Percentiles rank a stretch among this genome's conserved stretches.
phyloP scores from a whole-genome alignment of 2,797 vertebrate species.

The Oreortyx pictus region DNA sequence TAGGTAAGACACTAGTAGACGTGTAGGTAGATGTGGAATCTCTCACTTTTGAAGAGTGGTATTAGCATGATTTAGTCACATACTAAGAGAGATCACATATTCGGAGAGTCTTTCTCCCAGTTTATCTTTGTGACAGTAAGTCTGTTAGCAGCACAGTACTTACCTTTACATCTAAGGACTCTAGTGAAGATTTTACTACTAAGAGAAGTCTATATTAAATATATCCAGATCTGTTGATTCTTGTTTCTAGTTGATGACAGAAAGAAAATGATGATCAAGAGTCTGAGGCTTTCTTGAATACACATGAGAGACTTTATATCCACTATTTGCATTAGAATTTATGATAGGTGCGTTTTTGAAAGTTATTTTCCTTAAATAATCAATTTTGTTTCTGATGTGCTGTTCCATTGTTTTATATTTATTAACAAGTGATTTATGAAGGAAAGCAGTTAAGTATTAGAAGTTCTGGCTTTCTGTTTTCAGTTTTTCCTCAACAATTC shows the following conservation, averaged over 20 bases:
- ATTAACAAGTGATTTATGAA: slow-evolving; percentile 49
- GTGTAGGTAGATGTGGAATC: not conserved
- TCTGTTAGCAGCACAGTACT: not conserved
- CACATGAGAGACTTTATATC: not conserved
- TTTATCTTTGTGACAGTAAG: not conserved
- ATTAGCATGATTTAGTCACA: not conserved
- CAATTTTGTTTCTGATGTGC: not conserved
- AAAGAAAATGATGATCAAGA: not conserved
- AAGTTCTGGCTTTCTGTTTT: not conserved
- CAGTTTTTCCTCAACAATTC: slow-evolving; percentile 20
- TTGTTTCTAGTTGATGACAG: not conserved
- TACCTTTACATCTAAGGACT: not conserved
- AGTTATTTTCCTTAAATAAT: not conserved
- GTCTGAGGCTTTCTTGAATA: not conserved
- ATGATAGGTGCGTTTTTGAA: not conserved
- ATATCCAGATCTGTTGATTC: not conserved
- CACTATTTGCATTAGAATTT: slow-evolving; percentile 29
- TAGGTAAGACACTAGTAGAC: too few species aligned
- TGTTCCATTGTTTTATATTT: not conserved
- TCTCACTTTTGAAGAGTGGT: not conserved
- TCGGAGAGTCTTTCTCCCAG: not conserved
- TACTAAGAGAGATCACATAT: not conserved
- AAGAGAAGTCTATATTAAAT: not conserved
- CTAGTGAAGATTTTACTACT: not conserved
- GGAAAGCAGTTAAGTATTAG: slow-evolving; percentile 31